phyloP scores from a whole-genome alignment of 2,888 invertebrate species.

The Heliconius ismenius region DNA sequence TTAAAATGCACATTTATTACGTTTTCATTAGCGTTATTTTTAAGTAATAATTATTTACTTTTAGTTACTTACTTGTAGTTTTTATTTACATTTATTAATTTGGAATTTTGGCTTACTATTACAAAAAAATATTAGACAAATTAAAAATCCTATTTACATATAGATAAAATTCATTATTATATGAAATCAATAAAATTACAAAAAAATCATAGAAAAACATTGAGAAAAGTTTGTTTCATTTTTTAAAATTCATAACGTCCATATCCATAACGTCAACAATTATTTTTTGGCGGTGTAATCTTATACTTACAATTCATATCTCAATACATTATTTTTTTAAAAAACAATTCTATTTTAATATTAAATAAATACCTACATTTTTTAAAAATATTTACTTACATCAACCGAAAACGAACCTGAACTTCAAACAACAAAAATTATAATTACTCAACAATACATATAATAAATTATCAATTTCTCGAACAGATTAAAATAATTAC shows the following conservation, averaged over 20 bases:
- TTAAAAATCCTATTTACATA: neutral
- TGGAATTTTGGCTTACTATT: neutral
- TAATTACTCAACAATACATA: neutral
- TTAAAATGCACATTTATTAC: neutral
- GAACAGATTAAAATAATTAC: slow-evolving; percentile 14
- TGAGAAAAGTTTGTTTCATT: no score
- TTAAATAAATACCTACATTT: no score
- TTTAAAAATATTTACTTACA: neutral
- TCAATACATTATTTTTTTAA: no score
- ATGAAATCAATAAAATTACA: no score
- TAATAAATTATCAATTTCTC: neutral
- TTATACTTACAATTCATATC: neutral
- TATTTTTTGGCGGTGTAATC: neutral
- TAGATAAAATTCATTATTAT: no score
- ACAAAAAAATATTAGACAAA: no score
- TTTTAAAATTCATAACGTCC: no score
- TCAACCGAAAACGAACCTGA: neutral
- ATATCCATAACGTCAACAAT: no score
- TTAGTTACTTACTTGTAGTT: neutral
- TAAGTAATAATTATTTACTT: slow-evolving; percentile 4
- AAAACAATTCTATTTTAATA: no score
- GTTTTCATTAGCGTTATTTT: neutral
- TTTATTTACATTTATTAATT: neutral
- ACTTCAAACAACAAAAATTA: neutral
- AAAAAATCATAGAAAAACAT: no score